These are phyloP conservation scores for Andinoacara biseriatus DNA, from an alignment of 2,113 vertebrate genomes.

Conservation along the genomic window DNA sequence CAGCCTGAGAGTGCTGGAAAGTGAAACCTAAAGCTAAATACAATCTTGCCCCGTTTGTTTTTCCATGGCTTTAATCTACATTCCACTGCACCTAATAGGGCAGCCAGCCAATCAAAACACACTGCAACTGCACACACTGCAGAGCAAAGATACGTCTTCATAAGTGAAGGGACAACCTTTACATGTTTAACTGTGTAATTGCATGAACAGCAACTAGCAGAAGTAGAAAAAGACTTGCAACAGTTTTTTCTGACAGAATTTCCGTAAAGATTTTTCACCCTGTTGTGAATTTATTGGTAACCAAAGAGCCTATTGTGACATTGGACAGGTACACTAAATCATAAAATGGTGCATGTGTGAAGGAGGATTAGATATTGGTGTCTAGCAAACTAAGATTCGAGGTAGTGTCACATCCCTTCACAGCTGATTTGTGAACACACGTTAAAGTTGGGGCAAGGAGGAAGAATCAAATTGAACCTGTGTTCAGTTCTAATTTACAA, in stretches of 20 bases:
- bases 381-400: no score
- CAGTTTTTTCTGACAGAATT: neutral
- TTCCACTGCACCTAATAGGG: conserved; percentile 20
- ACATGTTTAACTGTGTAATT: neutral
- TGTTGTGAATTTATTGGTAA: no score
- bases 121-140: neutral
- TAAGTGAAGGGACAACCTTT: conserved; percentile 20
- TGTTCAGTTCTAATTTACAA: neutral
- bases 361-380: no score
- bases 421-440: no score
- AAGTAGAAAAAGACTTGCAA: neutral
- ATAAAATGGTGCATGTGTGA: no score
- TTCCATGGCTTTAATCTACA: conserved; percentile 34
- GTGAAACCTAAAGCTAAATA: conserved; percentile 37
- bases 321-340: no score
- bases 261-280: no score
- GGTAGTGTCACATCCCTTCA: no score
- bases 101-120: conserved; percentile 45
- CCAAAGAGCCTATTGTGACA: no score
- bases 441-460: no score
- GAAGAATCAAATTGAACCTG: neutral
- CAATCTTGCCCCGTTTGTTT: conserved; percentile 41
- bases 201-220: neutral
- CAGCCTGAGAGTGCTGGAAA: conserved; percentile 33
- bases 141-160: neutral